A percentile compares a stretch with the other conserved stretches of the same genome.
These are phyloP conservation scores for Felis catus DNA, from an alignment of 2,113 vertebrate genomes.

Conservation along the genomic window DNA sequence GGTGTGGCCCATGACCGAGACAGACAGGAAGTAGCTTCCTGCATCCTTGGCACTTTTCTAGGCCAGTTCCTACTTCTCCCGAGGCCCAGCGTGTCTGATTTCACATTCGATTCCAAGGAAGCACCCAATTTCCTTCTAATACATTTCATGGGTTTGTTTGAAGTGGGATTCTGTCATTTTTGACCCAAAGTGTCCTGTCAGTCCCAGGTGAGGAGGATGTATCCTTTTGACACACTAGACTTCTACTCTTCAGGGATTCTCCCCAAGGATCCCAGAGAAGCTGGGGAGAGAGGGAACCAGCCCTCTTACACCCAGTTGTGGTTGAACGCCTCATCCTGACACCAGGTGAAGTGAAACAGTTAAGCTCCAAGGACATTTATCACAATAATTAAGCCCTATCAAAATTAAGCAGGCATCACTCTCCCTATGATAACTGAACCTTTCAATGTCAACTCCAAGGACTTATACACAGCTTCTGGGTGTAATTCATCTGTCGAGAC, in stretches of 20 bases:
- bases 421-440: conserved; percentile 38
- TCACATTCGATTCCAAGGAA: not conserved
- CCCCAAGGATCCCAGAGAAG: not conserved
- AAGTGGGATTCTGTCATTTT: not conserved
- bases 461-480: conserved; percentile 6
- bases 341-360: not conserved
- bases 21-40: not conserved
- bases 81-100: not conserved
- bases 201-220: not conserved
- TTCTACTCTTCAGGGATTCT: not conserved
- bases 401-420: conserved; percentile 46
- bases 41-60: not conserved
- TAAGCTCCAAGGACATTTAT: conserved; percentile 26
- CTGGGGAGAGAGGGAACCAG: not conserved
- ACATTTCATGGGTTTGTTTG: not conserved
- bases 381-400: conserved; percentile 34
- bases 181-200: not conserved
- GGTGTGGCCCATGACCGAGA: not conserved
- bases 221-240: not conserved
- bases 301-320: not conserved
- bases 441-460: conserved; percentile 63
- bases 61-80: not conserved
- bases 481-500: conserved; percentile 36
- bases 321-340: not conserved
- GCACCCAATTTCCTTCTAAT: not conserved